These are phyloP conservation scores for Liopterus haemorrhoidalis DNA, from an alignment of 2,888 invertebrate species.

Conservation along the genomic window DNA sequence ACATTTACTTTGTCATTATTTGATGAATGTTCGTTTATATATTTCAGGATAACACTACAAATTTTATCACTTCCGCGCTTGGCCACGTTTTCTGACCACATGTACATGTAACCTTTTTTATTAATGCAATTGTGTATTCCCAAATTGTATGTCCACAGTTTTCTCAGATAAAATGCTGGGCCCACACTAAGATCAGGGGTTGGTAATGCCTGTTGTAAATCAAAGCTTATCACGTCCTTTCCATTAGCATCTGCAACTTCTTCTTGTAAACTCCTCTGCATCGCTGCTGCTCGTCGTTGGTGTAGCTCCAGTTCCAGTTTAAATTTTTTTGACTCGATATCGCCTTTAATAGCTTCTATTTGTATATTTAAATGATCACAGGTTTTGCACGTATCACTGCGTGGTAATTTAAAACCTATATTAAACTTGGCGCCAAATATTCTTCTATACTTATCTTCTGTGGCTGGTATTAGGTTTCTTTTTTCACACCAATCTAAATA, in stretches of 20 bases:
- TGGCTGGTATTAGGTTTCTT: background rate
- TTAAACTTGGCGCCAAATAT: constrained; percentile 28
- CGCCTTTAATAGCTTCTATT: constrained; percentile 14
- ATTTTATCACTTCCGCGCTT: constrained; percentile 29
- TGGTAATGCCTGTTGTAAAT: constrained; percentile 29
- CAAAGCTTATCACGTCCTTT: constrained; percentile 25
- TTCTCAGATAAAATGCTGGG: constrained; percentile 29
- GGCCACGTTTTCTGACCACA: constrained; percentile 26
- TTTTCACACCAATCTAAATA: constrained; percentile 8
- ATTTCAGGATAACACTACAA: constrained; percentile 24
- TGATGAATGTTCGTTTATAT: constrained; percentile 13
- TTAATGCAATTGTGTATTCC: constrained; percentile 29
- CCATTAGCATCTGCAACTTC: constrained; percentile 22
- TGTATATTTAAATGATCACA: constrained; percentile 20
- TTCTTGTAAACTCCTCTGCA: constrained; percentile 25
- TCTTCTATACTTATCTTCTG: constrained; percentile 15
- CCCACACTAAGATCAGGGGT: constrained; percentile 26
- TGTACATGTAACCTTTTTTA: constrained; percentile 25
- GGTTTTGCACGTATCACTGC: constrained; percentile 28
- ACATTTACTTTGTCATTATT: constrained; percentile 2
- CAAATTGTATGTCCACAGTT: constrained; percentile 30
- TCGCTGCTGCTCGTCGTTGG: constrained; percentile 24
- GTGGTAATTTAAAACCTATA: constrained; percentile 29
- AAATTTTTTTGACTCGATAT: constrained; percentile 3
- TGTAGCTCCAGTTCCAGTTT: constrained; percentile 25